Percentiles rank a stretch among this genome's conserved stretches.
Conservation (phyloP, 2,888 invertebrate species). For the Neuroscelio doddi region DNA sequence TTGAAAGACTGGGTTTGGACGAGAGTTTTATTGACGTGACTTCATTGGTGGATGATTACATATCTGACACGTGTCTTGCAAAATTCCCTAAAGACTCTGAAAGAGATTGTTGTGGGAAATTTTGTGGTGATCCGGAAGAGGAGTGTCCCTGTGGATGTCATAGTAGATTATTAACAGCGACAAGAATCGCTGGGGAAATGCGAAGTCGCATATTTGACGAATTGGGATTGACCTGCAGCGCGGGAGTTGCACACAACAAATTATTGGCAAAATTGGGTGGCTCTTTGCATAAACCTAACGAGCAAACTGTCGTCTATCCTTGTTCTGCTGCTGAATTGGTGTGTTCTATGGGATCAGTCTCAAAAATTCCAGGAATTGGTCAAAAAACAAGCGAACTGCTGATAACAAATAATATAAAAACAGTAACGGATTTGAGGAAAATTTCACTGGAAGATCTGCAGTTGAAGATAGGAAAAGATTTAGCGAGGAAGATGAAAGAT, state of each 20-base stretch:
- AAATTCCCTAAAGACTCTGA: conserved; percentile 29
- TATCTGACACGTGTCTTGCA: background rate
- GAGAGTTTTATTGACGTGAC: conserved; percentile 90
- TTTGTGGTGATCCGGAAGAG: conserved; percentile 75
- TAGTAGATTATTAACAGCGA: conserved; percentile 79
- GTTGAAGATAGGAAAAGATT: conserved; percentile 78
- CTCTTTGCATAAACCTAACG: conserved; percentile 83
- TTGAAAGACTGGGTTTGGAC: conserved; percentile 88
- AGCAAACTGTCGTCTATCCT: conserved; percentile 86
- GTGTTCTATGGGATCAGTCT: conserved; percentile 77
- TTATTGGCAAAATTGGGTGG: conserved; percentile 86
- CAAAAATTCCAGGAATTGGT: conserved; percentile 85
- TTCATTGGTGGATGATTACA: conserved; percentile 74
- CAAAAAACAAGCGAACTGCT: conserved; percentile 80
- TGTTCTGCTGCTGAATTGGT: conserved; percentile 79
- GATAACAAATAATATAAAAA: conserved; percentile 78
- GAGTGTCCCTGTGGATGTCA: conserved; percentile 85
- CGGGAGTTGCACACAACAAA: conserved; percentile 89
- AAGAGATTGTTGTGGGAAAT: conserved; percentile 62
- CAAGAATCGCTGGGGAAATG: conserved; percentile 84
- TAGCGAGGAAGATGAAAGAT: conserved; percentile 80
- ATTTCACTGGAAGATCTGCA: conserved; percentile 75
- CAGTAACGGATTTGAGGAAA: conserved; percentile 80
- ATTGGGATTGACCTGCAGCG: conserved; percentile 84
- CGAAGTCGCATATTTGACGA: conserved; percentile 79